Evolutionary conservation across 2,888 invertebrate genomes (phyloP).

Genomic region (Amphipyra tragopoginis): DNA sequence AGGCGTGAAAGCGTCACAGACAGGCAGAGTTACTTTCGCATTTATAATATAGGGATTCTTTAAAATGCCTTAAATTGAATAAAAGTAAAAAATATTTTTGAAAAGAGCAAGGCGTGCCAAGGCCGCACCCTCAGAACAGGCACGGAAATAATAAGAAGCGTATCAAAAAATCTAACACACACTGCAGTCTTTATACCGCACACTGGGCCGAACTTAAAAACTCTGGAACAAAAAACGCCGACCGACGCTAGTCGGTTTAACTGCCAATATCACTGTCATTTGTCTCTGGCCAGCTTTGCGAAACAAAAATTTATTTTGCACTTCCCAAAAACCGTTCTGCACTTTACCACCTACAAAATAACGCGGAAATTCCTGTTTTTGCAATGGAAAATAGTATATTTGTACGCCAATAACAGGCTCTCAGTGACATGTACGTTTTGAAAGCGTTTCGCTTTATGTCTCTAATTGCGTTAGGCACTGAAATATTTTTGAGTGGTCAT

Average conservation of each 20-base stretch:
- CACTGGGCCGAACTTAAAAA: conserved; percentile 69
- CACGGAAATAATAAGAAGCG: conserved; percentile 31
- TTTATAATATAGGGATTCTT: no score
- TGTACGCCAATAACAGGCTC: conserved; percentile 72
- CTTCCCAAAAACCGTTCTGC: conserved; percentile 43
- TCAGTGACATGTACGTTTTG: conserved; percentile 75
- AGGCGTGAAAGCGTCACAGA: no score
- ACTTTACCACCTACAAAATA: conserved; percentile 52
- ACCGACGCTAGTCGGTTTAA: conserved; percentile 71
- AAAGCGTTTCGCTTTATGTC: conserved; percentile 72
- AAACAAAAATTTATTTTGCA: conserved; percentile 60
- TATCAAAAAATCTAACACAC: conserved; percentile 56
- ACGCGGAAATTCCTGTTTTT: conserved; percentile 29
- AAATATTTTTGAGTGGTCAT: conserved; percentile 76
- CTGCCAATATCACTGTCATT: conserved; percentile 82
- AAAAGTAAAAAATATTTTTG: neutral
- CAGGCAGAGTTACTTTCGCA: no score
- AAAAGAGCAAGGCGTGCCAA: neutral
- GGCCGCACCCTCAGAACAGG: conserved; percentile 13
- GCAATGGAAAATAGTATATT: conserved; percentile 46
- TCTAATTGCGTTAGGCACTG: conserved; percentile 76
- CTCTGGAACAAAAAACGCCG: conserved; percentile 66
- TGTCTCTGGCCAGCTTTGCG: conserved; percentile 75
- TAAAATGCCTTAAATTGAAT: no score
- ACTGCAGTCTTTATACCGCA: conserved; percentile 55